Conservation (phyloP, 2,113 vertebrate species). For the Tympanuchus pallidicinctus region DNA sequence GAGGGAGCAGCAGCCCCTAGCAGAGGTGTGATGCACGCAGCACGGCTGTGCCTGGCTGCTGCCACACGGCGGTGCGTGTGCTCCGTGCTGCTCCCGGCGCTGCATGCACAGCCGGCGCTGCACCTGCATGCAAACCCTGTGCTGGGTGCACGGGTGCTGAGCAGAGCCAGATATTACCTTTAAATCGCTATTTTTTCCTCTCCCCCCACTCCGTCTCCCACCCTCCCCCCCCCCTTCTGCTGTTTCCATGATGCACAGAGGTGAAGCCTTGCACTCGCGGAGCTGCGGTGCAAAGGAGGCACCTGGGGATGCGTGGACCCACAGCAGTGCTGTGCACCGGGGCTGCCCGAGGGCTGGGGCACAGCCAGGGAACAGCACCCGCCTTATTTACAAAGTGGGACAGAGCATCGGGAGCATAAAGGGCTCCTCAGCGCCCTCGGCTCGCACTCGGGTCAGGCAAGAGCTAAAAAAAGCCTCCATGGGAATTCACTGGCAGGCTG, state of each 20-base stretch:
- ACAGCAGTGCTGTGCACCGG: neutral
- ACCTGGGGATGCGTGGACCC: neutral
- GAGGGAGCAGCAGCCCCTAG: neutral
- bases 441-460: neutral
- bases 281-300: neutral
- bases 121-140: rapidly evolving
- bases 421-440: conserved; percentile 28
- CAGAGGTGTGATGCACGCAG: neutral
- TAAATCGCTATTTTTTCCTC: rapidly evolving
- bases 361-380: neutral
- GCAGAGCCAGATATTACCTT: rapidly evolving
- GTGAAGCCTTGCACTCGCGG: neutral
- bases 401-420: conserved; percentile 26
- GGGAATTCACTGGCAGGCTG: conserved; percentile 58
- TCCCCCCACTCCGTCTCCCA: neutral
- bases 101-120: rapidly evolving
- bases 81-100: neutral
- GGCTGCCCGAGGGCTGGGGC: rapidly evolving
- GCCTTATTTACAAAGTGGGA: conserved; percentile 32
- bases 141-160: rapidly evolving
- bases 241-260: rapidly evolving
- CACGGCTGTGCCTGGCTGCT: neutral
- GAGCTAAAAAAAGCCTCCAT: conserved; percentile 74
- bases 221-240: neutral
- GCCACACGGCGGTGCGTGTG: conserved; percentile 52